Conservation (phyloP, 2,113 vertebrate species). For the Grammomys dolichurus region DNA sequence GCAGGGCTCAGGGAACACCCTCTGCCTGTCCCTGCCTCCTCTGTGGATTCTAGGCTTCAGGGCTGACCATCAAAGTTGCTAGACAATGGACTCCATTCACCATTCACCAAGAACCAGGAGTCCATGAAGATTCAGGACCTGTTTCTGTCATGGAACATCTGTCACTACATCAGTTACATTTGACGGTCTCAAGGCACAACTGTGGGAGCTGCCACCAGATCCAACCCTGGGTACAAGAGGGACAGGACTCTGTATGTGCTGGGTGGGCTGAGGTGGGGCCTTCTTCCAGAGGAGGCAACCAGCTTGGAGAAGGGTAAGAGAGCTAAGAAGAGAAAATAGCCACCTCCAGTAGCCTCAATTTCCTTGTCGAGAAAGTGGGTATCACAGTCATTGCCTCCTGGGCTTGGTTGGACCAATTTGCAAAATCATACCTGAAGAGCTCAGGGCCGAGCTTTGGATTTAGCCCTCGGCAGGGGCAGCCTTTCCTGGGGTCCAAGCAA, state of each 20-base stretch:
- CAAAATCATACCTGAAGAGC: neutral
- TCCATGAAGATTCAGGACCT: neutral
- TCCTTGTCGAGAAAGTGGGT: neutral
- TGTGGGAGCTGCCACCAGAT: neutral
- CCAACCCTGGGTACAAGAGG: too few relatives aligned
- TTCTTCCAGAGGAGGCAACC: neutral
- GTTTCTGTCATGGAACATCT: too few relatives aligned
- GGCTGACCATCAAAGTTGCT: too few relatives aligned
- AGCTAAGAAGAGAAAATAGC: neutral
- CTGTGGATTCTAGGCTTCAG: neutral
- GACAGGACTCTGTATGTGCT: neutral
- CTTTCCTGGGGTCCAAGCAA: neutral
- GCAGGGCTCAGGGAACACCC: neutral
- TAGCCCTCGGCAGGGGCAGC: too few relatives aligned
- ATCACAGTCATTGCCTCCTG: neutral
- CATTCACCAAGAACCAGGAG: neutral
- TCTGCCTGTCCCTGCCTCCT: neutral
- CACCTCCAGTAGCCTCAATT: neutral
- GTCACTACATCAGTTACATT: fast-evolving
- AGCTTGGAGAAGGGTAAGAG: neutral
- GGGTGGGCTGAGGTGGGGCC: neutral
- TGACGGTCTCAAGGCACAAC: neutral
- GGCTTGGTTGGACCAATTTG: neutral
- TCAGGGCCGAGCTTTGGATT: fast-evolving
- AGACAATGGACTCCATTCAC: fast-evolving